Conservation (phyloP, 1,140 invertebrate species). For the Cryptotermes secundus region DNA sequence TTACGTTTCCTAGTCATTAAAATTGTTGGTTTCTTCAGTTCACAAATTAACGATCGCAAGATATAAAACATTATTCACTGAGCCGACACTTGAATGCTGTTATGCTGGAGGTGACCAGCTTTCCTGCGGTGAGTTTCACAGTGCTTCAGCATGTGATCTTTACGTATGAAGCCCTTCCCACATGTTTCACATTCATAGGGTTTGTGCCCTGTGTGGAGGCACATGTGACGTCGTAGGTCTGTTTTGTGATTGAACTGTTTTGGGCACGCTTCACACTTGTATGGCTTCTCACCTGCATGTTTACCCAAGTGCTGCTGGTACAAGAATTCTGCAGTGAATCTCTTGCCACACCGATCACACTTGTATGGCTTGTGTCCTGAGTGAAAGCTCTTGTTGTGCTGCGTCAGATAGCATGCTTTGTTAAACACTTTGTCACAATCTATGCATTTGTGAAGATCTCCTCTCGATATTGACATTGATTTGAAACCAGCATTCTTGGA, state of each 20-base stretch:
- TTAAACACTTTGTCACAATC: slow-evolving; percentile 65
- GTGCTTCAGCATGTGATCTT: slow-evolving; percentile 95
- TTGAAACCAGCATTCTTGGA: slow-evolving; percentile 29
- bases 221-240: slow-evolving; percentile 83
- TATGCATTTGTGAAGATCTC: slow-evolving; percentile 66
- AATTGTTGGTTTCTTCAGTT: not conserved
- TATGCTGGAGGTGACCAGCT: not conserved
- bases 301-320: slow-evolving; percentile 69
- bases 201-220: slow-evolving; percentile 79
- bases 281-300: slow-evolving; percentile 82
- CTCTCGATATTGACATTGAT: slow-evolving; percentile 40
- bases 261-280: slow-evolving; percentile 83
- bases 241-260: slow-evolving; percentile 92
- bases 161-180: slow-evolving; percentile 87
- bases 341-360: slow-evolving; percentile 79
- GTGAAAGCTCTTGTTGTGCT: slow-evolving; percentile 88
- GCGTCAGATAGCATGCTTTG: slow-evolving; percentile 82
- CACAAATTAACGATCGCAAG: not conserved
- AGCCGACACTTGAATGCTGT: not conserved
- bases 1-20: not conserved
- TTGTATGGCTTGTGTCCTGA: slow-evolving; percentile 82
- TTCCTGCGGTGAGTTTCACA: slow-evolving; percentile 75
- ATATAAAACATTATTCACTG: not conserved
- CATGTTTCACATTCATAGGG: slow-evolving; percentile 80
- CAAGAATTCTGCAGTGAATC: slow-evolving; percentile 66